Conservation (phyloP, 1,140 invertebrate species). For the Brachionus sp. region DNA sequence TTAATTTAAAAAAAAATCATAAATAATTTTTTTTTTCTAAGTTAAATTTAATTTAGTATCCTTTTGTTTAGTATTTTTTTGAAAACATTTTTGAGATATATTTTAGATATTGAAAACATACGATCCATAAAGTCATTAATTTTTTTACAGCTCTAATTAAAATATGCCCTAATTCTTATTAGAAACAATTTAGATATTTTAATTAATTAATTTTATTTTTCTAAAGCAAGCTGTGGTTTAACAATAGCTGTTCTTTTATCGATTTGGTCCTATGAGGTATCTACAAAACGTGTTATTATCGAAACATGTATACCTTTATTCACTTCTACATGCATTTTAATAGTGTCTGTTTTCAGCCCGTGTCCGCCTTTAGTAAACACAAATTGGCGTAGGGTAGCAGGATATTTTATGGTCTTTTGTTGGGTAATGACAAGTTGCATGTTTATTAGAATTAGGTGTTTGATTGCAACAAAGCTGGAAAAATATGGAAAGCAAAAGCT, state of each 20-base stretch:
- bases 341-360: background rate
- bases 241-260: conserved; percentile 30
- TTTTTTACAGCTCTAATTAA: no score
- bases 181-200: background rate
- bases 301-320: background rate
- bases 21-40: no score
- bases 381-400: background rate
- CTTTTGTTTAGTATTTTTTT: no score
- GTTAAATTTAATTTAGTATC: no score
- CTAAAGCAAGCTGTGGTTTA: conserved; percentile 1
- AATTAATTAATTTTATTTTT: background rate
- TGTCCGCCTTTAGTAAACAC: conserved; percentile 12
- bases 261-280: conserved; percentile 33
- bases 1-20: no score
- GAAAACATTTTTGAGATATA: no score
- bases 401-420: conserved; percentile 16
- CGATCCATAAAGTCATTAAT: no score
- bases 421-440: conserved; percentile 28
- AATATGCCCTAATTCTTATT: background rate
- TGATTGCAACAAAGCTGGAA: conserved; percentile 28
- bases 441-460: conserved; percentile 19
- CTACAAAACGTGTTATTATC: background rate
- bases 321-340: background rate
- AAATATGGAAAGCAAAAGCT: conserved; percentile 10
- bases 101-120: no score